Evolutionary conservation across 1,140 invertebrate species (phyloP).

Genomic region (Brachystomella parvula): DNA sequence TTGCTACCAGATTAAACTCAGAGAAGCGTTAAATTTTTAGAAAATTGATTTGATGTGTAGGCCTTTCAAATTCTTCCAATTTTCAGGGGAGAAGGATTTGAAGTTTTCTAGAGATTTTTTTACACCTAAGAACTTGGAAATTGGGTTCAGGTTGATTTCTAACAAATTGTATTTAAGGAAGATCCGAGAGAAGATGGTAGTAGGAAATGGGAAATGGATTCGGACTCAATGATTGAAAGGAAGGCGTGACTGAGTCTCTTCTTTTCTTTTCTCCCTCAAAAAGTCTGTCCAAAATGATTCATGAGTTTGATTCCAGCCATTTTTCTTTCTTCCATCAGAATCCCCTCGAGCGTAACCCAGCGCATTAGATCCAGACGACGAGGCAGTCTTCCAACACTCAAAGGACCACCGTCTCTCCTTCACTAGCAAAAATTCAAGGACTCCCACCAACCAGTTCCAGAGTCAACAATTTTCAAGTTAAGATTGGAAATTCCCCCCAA

Average conservation of each 20-base stretch:
- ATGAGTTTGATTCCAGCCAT: constrained; percentile 37
- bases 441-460: too few species aligned
- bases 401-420: neutral
- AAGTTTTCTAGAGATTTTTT: too few species aligned
- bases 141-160: too few species aligned
- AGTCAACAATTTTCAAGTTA: too few species aligned
- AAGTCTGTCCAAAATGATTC: constrained; percentile 38
- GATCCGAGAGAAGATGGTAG: constrained; percentile 1
- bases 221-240: constrained; percentile 37
- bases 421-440: too few species aligned
- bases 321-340: constrained; percentile 36
- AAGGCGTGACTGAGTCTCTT: constrained; percentile 31
- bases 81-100: too few species aligned
- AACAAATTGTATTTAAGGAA: neutral
- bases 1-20: too few species aligned
- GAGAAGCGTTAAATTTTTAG: too few species aligned
- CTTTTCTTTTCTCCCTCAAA: constrained; percentile 27
- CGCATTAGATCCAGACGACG: neutral
- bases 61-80: too few species aligned
- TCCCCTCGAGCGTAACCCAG: constrained; percentile 24
- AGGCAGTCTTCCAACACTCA: neutral
- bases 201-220: constrained; percentile 17
- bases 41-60: too few species aligned
- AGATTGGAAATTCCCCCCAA: too few species aligned
- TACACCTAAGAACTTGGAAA: too few species aligned